phyloP scores from a whole-genome alignment of 2,888 invertebrate genomes.

The Bimastos eiseni region DNA sequence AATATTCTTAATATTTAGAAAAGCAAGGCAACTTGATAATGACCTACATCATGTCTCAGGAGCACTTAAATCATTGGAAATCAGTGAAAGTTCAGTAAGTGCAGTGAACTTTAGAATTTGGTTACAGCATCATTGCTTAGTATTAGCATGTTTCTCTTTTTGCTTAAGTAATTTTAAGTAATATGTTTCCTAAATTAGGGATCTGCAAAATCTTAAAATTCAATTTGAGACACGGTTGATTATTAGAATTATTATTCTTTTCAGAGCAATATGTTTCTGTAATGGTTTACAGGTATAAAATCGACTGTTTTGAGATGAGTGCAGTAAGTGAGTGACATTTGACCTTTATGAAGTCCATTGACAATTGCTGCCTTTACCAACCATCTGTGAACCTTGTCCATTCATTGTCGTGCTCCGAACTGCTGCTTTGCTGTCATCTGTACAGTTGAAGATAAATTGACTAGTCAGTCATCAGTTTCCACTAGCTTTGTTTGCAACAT shows the following conservation, averaged over 20 bases:
- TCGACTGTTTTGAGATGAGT: not conserved
- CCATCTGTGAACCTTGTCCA: not conserved
- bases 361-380: not conserved
- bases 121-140: not conserved
- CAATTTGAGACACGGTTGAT: not conserved
- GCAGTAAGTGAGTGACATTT: not conserved
- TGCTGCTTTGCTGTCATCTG: not conserved
- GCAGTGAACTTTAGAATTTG: not conserved
- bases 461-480: not conserved
- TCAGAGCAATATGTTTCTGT: not conserved
- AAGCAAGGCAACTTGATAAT: constrained; percentile 52
- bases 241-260: not conserved
- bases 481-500: not conserved
- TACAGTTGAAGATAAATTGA: not conserved
- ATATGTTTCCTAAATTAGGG: not conserved
- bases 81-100: constrained; percentile 44
- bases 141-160: not conserved
- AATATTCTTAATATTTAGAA: constrained; percentile 59
- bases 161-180: not conserved
- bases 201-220: not conserved
- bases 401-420: not conserved
- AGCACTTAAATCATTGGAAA: constrained; percentile 54
- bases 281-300: not conserved
- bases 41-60: constrained; percentile 52
- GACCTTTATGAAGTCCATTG: not conserved